These are phyloP conservation scores for Caenorhabditis panamensis DNA, from an alignment of 2,888 invertebrate species.

Conservation along the genomic window DNA sequence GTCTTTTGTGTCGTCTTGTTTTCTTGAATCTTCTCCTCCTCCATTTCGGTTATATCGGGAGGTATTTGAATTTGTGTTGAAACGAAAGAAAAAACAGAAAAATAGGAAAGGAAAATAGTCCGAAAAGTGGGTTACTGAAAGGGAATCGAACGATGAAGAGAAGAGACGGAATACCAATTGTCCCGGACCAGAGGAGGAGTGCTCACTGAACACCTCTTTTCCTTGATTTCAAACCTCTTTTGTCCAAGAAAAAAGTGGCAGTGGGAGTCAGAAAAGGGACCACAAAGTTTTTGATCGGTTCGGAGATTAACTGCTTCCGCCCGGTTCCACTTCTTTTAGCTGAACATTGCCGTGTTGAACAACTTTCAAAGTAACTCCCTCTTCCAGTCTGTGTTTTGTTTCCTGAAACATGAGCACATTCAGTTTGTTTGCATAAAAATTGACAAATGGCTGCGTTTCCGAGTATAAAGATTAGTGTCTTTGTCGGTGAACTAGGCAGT, in stretches of 20 bases:
- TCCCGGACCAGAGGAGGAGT: not conserved
- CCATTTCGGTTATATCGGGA: not conserved
- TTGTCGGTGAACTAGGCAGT: not conserved
- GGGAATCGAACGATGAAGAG: too few relatives aligned
- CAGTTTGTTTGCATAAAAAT: conserved; percentile 1
- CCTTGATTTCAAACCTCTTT: not conserved
- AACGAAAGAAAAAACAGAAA: conserved; percentile 19
- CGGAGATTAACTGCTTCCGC: conserved; percentile 32
- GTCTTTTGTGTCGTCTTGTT: not conserved
- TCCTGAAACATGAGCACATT: not conserved
- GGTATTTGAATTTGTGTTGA: too few relatives aligned
- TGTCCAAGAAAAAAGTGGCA: not conserved
- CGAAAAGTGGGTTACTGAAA: conserved; percentile 10
- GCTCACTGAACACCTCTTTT: too few relatives aligned
- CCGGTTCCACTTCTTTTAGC: not conserved
- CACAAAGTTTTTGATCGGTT: conserved; percentile 20
- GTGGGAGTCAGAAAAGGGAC: conserved; percentile 1
- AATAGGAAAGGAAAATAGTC: conserved; percentile 7
- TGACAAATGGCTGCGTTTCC: not conserved
- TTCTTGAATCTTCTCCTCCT: conserved; percentile 6
- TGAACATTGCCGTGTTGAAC: too few relatives aligned
- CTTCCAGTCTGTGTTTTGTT: not conserved
- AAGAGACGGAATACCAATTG: conserved; percentile 37
- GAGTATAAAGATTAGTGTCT: not conserved
- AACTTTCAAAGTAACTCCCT: too few relatives aligned